Percentiles rank a stretch among this genome's conserved stretches.
Evolutionary conservation across 64 coral and sea anemone genomes (phyloP).

Genomic region (Stichodactyla helianthus): DNA sequence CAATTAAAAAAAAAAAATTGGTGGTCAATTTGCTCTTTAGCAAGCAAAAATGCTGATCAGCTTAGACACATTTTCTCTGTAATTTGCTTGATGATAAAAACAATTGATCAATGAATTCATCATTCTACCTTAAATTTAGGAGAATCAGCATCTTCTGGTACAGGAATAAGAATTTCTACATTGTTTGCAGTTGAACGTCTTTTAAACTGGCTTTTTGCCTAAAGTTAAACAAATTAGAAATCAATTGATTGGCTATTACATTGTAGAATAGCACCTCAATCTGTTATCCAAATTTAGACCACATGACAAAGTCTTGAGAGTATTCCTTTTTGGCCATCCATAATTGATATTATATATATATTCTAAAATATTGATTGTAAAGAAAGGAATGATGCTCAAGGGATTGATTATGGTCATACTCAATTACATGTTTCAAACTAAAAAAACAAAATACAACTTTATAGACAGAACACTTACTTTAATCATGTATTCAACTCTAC

Average conservation of each 20-base stretch:
- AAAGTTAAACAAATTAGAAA: too few species aligned
- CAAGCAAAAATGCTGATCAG: background rate
- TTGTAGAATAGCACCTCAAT: too few species aligned
- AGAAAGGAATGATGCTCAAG: slow-evolving; percentile 5
- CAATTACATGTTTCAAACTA: background rate
- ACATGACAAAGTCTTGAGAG: too few species aligned
- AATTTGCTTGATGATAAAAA: background rate
- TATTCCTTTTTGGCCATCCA: too few species aligned
- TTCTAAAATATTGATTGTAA: background rate
- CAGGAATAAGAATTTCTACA: slow-evolving; percentile 98
- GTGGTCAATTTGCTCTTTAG: too few species aligned
- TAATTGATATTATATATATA: too few species aligned
- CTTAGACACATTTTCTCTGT: background rate
- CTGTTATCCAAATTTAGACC: too few species aligned
- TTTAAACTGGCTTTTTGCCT: slow-evolving; percentile 99
- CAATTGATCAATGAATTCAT: background rate
- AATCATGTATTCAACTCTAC: slow-evolving; percentile 98
- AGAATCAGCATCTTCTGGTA: slow-evolving; percentile 90
- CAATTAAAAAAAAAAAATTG: background rate
- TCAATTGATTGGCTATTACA: too few species aligned
- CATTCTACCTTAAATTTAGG: slow-evolving; percentile 91
- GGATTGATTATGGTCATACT: too few species aligned
- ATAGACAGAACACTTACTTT: slow-evolving; percentile 52
- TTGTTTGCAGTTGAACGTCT: slow-evolving; percentile 97
- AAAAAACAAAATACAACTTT: background rate